Evolutionary conservation across 2,888 invertebrate species (phyloP), one percentile per base, ranked within the genome.

Genomic region (Agonopterix subpropinquella): DNA sequence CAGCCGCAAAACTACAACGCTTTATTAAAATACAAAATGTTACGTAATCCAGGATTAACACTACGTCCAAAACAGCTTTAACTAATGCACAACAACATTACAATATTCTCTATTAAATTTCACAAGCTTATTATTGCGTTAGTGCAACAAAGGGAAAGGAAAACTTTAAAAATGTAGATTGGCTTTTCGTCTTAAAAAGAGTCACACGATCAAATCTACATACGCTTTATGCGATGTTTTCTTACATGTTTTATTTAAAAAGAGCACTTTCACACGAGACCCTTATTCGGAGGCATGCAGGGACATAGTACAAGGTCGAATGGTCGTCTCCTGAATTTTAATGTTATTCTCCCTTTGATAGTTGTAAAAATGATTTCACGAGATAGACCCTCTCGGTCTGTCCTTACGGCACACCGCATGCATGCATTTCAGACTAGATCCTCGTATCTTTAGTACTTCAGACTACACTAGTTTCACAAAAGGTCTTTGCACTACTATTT

Each of bases 311-410:
- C 79, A 80, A 83, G 79, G 77, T 77, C 74, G 72, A 67, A 63
- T 73, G 74, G 70, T 75, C 76, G 77, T 75, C 77, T 74, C 72
- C 71, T 79, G 80, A 83, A 86, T 86, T 79, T 85, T 80, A 83
- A 85, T 83, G 77, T 65, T 65, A 76, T 72, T 64, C 71, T 74
- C 73, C 78, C 80, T 81, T 80, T 79, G 80, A 79, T 78, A 80
- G 78, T 81, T 80, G 72, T 81, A 78, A 80, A 82, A 80, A 81
- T 79, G 72, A 79, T 80, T 80, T 73, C 68, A 64, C 65, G 61
- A 75, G 65, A 77, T 73, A 62, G 56, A 56, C 53, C 46, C 54
- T 53, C 59, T 52, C 47, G 56, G 53, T 28, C 60, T 53, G 53
- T 57, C 57, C 57, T 53, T 49, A 52, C 48, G 55, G 48, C 55